phyloP scores from a whole-genome alignment of 2,113 vertebrate genomes.

The human region GRCh38 chr14:58382001-58382500 shows the following conservation, averaged over 20 bases:
- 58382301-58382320: background rate
- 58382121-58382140: background rate
- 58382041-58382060: background rate
- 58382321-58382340: background rate
- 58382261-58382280: background rate
- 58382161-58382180: background rate
- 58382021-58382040: background rate
- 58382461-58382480: background rate
- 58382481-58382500: background rate
- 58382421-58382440: background rate
- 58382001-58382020: background rate
- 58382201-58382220: background rate
- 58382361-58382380: background rate
- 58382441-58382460: background rate
- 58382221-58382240: background rate
- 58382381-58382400: background rate
- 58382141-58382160: background rate
- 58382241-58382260: background rate
- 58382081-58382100: background rate
- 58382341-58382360: background rate
- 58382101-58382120: background rate
- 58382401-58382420: background rate
- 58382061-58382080: background rate
- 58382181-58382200: background rate
- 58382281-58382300: background rate